phyloP scores from a whole-genome alignment of 2,113 vertebrate species.

The Aix galericulata region DNA sequence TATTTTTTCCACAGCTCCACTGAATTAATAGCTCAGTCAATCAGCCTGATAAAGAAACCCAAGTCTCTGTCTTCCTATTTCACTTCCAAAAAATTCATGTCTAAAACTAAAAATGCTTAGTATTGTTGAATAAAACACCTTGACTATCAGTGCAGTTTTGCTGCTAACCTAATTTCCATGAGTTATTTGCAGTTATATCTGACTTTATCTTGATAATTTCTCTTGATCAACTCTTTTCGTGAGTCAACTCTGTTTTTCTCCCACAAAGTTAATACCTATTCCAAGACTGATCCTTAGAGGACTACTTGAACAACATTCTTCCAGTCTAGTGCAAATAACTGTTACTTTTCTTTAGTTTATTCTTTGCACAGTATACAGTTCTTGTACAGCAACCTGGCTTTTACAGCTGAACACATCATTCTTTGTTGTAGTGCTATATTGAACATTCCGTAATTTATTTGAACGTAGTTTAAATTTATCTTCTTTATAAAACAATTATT shows the following conservation, averaged over 20 bases:
- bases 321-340: background rate
- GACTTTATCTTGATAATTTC: background rate
- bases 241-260: background rate
- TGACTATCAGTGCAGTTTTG: background rate
- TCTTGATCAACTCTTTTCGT: background rate
- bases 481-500: background rate
- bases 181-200: background rate
- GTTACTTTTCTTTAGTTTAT: background rate
- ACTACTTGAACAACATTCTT: background rate
- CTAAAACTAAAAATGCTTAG: background rate
- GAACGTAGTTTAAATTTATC: background rate
- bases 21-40: conserved; percentile 43
- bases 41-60: conserved; percentile 15
- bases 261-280: background rate
- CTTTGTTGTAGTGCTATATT: background rate
- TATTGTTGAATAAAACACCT: background rate
- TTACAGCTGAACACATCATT: background rate
- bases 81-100: background rate
- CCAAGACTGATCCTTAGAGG: background rate
- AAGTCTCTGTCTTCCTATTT: background rate
- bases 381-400: background rate
- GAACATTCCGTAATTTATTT: background rate
- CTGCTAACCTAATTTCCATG: background rate
- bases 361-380: background rate
- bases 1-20: background rate